Conservation (phyloP, 2,888 invertebrate genomes). For the Magallana nippona region DNA sequence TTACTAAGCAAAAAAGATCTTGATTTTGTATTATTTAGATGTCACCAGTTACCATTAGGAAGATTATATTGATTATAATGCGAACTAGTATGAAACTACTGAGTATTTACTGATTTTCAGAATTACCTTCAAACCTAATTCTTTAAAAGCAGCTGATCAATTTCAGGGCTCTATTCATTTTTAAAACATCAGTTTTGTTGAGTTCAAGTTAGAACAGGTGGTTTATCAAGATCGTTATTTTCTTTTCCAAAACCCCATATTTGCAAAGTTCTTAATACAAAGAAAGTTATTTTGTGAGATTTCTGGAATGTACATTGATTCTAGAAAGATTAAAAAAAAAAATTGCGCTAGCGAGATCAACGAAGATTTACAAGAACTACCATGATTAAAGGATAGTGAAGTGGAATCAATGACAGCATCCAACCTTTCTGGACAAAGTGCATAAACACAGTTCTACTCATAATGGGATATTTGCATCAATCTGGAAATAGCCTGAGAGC, state of each 20-base stretch:
- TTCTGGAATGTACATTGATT: slow-evolving; percentile 20
- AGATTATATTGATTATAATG: too few species aligned
- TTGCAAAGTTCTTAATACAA: slow-evolving; percentile 21
- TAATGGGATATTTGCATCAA: background rate
- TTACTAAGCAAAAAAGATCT: too few species aligned
- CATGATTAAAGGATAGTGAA: background rate
- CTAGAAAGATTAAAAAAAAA: background rate
- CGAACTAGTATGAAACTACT: too few species aligned
- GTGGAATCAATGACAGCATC: background rate
- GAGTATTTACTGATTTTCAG: too few species aligned
- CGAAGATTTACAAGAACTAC: background rate
- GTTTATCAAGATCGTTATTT: background rate
- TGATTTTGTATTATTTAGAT: too few species aligned
- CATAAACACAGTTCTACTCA: background rate
- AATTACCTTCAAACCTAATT: too few species aligned
- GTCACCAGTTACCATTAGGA: too few species aligned
- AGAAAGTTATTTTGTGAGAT: background rate
- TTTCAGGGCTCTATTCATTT: too few species aligned
- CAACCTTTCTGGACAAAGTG: slow-evolving; percentile 14
- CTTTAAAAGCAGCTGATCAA: too few species aligned
- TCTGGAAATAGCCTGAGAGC: background rate
- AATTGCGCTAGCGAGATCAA: background rate
- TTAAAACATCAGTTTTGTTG: too few species aligned
- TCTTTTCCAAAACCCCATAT: background rate
- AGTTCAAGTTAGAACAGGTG: background rate